Base-by-base conservation (phyloP, 2,797 vertebrate species). In the Parotocinclus haroldoi region DNA sequence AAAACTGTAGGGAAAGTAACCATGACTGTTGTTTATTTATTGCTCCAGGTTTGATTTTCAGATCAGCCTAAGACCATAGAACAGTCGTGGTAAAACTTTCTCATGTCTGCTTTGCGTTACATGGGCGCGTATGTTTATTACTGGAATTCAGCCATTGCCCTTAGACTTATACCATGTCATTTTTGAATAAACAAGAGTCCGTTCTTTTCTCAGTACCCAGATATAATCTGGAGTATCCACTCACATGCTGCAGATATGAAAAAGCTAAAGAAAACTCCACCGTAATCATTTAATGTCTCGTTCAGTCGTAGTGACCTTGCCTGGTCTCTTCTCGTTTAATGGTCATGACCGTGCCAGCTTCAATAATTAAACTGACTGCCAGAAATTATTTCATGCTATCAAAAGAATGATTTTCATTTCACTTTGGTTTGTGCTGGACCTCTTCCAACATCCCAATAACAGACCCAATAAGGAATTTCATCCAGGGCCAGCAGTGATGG, bases 291-390 rank as follows among this genome's bases (percentile, higher is more conserved):
- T 13, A 14, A 48, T 37, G n/a, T 40, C 46, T 40, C 10, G 18
- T 19, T 9, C 49, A 9, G 16, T 51, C 46, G 39, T 2, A 9
- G 14, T 50, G 36, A 16, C 37, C 59, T 18, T 38, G 44, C 14
- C 51, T 51, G 17, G 37, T 57, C 18, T 51, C 37, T 40, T 27
- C 44, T 48, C 1, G 39, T 37, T 50, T 50, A n/a, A 16, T 53
- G 44, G 50, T 58, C 36, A n/a, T 49, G 53, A 66, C 19, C 16
- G 7, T 37, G 10, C 19, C 40, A 19, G 36, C 27, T 44, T 59
- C 19, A 58, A 7, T 68, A 44, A 68, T 68, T 68, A 59, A 59
- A 59, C 36, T 39, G 42, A 36, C 17, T 27, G 48, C 19, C 56
- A 58, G 39, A 51, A 50, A 56, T 49, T 56, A 51, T 66, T 16